Base-by-base conservation (phyloP, 2,113 vertebrate species). In the Brienomyrus longianalis region DNA sequence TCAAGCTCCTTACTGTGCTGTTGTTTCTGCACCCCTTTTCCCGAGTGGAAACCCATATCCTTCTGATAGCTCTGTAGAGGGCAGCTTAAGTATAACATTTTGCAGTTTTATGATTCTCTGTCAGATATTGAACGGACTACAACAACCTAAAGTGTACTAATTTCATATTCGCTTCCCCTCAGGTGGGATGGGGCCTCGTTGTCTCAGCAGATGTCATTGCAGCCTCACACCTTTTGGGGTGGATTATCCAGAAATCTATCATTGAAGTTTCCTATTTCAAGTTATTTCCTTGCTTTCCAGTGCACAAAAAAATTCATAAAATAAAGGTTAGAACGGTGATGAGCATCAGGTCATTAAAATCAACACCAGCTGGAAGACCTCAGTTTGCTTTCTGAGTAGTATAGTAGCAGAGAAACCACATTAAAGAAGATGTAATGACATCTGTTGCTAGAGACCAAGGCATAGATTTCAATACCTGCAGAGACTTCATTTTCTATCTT, bases 391-490 rank as follows among this genome's bases (percentile, higher is more conserved):
- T 87, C 92, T 91, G 84, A 91, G 2, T 7, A 21, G 77, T 45
- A n/a, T 1, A 84, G 45, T 48, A 47, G 23, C 39, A 48, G 83
- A 80, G 15, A 39, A 80, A 80, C 74, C 74, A 80, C 43, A 80
- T 80, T 47, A 84, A 84, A 48, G 83, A 10, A n/a, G 83, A 84
- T 48, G 19, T 48, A 84, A 84, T 13, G 45, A 94, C 90, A 91
- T 90, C 92, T 92, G 91, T 92, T 93, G 90, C 91, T 90, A 39
- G 45, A 88, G 52, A 92, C 77, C 90, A 62, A 84, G 51, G 91
- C 45, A 48, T 3, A 43, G 43, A 84, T 48, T 84, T 84, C 83
- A 84, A n/a, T 84, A 4, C 39, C 45, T 9, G 8, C 31, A 35
- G 11, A 86, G 50, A 19, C 50, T 27, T 54, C 3, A n/a, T 86